A percentile compares a stretch with the other conserved stretches of the same genome.
phyloP scores from a whole-genome alignment of 2,113 vertebrate genomes.

The Eurystomus gularis region DNA sequence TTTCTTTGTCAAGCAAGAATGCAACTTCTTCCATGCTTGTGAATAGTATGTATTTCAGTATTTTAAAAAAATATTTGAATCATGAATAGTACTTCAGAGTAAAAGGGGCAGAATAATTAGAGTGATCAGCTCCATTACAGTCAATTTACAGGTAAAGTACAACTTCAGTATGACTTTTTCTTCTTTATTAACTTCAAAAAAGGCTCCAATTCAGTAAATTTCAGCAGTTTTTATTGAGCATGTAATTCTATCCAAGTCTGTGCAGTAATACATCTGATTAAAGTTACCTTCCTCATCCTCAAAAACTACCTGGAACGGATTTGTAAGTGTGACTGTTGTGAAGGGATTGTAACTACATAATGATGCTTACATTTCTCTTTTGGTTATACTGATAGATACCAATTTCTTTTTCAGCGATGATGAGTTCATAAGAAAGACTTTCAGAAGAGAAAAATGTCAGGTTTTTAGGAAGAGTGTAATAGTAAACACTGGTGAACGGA shows the following conservation, averaged over 20 bases:
- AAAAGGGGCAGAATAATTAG: not conserved
- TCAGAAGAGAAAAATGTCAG: not conserved
- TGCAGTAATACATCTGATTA: not conserved
- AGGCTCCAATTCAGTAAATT: not conserved
- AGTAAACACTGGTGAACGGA: not conserved
- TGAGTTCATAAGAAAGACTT: not conserved
- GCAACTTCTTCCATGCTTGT: not conserved
- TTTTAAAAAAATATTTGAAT: not conserved
- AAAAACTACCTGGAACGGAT: not conserved
- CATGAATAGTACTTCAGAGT: not conserved
- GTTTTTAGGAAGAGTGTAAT: not conserved
- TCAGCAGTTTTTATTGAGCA: not conserved
- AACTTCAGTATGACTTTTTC: not conserved
- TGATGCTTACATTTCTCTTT: not conserved
- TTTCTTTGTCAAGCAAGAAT: not conserved
- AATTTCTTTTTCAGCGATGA: not conserved
- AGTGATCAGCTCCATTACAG: not conserved
- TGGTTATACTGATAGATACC: not conserved
- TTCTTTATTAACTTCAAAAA: not conserved
- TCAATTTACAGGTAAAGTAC: not conserved
- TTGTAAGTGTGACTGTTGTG: not conserved
- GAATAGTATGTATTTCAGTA: not conserved
- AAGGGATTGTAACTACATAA: not conserved
- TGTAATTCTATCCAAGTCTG: not conserved
- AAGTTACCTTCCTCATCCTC: not conserved